phyloP scores from a whole-genome alignment of 1,140 invertebrate genomes.

The Sitophilus oryzae region DNA sequence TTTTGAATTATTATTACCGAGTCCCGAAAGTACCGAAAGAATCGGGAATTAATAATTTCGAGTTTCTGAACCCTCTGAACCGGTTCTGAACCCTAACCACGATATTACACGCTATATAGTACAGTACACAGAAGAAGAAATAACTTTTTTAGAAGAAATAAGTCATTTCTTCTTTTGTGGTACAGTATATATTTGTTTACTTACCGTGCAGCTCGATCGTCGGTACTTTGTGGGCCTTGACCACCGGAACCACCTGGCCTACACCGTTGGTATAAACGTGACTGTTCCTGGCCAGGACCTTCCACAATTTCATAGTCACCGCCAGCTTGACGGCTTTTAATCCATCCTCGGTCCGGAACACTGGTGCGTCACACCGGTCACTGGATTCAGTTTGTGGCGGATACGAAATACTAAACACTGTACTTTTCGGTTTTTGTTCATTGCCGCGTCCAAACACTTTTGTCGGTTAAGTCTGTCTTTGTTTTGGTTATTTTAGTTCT shows the following conservation, averaged over 20 bases:
- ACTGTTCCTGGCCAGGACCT: constrained; percentile 42
- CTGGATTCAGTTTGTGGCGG: not conserved
- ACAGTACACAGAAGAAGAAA: too few species aligned
- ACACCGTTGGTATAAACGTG: constrained; percentile 39
- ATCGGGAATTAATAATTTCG: too few species aligned
- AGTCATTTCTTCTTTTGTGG: too few species aligned
- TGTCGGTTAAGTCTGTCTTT: too few species aligned
- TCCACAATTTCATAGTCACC: constrained; percentile 42
- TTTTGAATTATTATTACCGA: too few species aligned
- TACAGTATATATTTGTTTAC: too few species aligned
- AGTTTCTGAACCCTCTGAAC: too few species aligned
- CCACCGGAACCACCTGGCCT: constrained; percentile 14
- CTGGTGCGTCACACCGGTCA: not conserved
- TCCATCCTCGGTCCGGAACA: not conserved
- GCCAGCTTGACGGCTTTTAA: constrained; percentile 6
- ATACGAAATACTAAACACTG: not conserved
- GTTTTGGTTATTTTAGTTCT: too few species aligned
- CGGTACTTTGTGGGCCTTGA: constrained; percentile 20
- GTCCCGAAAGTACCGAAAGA: too few species aligned
- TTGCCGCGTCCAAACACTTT: not conserved
- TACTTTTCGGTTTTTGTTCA: constrained; percentile 3
- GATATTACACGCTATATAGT: too few species aligned
- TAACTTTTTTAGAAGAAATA: too few species aligned
- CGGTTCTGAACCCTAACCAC: too few species aligned
- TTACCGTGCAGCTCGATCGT: constrained; percentile 24